phyloP scores from a whole-genome alignment of 2,797 vertebrate genomes.

The Orestias chungarensis region DNA sequence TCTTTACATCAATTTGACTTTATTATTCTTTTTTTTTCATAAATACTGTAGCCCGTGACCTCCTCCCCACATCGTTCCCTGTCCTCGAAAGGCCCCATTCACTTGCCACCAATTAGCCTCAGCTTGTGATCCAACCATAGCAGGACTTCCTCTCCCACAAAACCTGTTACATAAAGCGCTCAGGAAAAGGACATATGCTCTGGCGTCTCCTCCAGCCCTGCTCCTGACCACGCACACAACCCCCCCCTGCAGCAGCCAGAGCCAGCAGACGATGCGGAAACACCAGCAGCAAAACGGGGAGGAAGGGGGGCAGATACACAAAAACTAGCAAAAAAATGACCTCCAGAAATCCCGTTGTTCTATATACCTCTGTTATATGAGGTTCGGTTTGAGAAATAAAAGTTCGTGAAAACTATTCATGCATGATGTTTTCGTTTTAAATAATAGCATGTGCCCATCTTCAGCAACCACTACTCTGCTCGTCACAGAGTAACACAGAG shows the following conservation, averaged over 20 bases:
- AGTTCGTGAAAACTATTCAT: too few relatives aligned
- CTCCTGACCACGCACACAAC: slow-evolving; percentile 31
- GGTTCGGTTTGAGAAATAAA: too few relatives aligned
- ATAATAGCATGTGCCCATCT: neutral
- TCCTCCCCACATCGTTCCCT: neutral
- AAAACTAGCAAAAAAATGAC: neutral
- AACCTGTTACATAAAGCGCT: slow-evolving; percentile 60
- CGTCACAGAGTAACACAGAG: neutral
- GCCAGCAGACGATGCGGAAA: slow-evolving; percentile 22
- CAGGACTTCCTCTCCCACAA: slow-evolving; percentile 27
- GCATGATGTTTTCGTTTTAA: neutral
- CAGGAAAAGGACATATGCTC: slow-evolving; percentile 52
- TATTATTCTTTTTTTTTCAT: neutral
- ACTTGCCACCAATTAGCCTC: slow-evolving; percentile 52
- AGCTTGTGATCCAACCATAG: slow-evolving; percentile 47
- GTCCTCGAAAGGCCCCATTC: slow-evolving; percentile 6
- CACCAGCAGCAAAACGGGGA: slow-evolving; percentile 1
- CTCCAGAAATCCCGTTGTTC: neutral
- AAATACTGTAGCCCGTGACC: neutral
- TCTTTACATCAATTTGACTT: neutral
- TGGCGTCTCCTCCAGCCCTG: slow-evolving; percentile 29
- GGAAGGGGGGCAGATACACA: fast-evolving
- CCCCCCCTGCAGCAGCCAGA: slow-evolving; percentile 2
- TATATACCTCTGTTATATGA: neutral
- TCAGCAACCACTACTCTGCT: too few relatives aligned